A percentile compares a stretch with the other conserved stretches of the same genome.
These are phyloP conservation scores for Liolophura sinensis DNA, from an alignment of 1,140 invertebrate genomes.

Conservation along the genomic window DNA sequence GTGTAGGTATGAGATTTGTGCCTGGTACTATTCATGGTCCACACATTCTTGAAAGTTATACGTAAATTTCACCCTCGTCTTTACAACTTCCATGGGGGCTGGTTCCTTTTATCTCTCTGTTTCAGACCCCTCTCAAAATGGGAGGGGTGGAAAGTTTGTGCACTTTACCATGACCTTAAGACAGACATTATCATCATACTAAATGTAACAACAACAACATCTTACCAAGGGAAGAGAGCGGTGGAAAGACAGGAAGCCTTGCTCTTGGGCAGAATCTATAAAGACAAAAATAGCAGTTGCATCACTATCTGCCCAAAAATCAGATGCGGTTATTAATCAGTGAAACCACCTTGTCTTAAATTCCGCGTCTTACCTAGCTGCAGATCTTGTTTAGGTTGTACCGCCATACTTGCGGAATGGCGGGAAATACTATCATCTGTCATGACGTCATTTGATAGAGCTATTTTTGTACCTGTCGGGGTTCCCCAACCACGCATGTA, in stretches of 20 bases:
- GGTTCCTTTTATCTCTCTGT: no score
- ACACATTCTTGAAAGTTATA: background rate
- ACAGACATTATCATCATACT: background rate
- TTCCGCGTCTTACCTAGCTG: constrained; percentile 25
- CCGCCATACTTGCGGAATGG: constrained; percentile 23
- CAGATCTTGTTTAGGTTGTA: constrained; percentile 37
- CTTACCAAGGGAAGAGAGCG: constrained; percentile 45
- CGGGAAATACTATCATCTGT: no score
- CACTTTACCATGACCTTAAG: background rate
- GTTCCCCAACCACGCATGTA: no score
- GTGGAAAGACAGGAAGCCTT: constrained; percentile 44
- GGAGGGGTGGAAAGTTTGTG: background rate
- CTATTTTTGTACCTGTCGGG: no score
- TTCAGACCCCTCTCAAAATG: no score
- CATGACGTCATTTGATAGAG: no score
- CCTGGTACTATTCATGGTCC: no score
- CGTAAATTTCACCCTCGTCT: background rate
- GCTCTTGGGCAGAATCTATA: constrained; percentile 44
- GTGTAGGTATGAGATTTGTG: background rate
- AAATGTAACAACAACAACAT: background rate
- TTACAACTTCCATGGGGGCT: background rate
- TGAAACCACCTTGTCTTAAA: background rate
- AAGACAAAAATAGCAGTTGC: constrained; percentile 3
- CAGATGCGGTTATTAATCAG: background rate
- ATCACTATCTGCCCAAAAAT: background rate